Evolutionary conservation across 2,113 vertebrate genomes (phyloP), one percentile per base, ranked within the genome.

Genomic region (Paradisaea rubra): DNA sequence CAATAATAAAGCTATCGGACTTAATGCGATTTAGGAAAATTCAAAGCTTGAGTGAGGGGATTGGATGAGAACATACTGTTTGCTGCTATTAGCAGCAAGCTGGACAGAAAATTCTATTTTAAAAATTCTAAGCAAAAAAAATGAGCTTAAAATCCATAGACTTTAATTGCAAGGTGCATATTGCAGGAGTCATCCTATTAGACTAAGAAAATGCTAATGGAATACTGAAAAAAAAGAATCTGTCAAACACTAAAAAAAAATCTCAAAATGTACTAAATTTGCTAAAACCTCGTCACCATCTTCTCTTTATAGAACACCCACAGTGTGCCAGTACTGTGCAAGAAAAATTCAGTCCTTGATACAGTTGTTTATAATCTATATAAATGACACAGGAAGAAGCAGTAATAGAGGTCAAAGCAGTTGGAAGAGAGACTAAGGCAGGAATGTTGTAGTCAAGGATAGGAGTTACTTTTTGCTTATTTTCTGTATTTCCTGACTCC

Each of bases 271-370:
- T 30, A 84, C 53, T 81, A 76, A 54, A 78, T 84, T 84, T 92
- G 64, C 47, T 81, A 81, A 89, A 57, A 54, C 5, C 3, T 47
- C 12, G 0, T 84, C 73, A 84, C n/a, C 50, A 77, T n/a, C 37
- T 71, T 91, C 88, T 87, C 73, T 72, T 93, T 86, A 56, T 20
- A 79, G 44, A 91, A 79, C 83, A 84, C 77, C 70, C 91, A 81
- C 65, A 80, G 33, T n/a, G 25, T 87, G 49, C n/a, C 66, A 81
- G 52, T 59, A 68, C n/a, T 76, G 33, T 33, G 44, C 52, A 89
- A n/a, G 66, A 78, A 79, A 89, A 59, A 13, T 21, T 63, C 60
- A 44, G 4, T 44, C 15, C 49, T 44, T 89, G 28, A 44, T 68
- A 71, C 16, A 93, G 69, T 28, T 57, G 45, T 41, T 91, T 82